Evolutionary conservation across 1,140 invertebrate species (phyloP).

Genomic region (Cotesia chilonis): DNA sequence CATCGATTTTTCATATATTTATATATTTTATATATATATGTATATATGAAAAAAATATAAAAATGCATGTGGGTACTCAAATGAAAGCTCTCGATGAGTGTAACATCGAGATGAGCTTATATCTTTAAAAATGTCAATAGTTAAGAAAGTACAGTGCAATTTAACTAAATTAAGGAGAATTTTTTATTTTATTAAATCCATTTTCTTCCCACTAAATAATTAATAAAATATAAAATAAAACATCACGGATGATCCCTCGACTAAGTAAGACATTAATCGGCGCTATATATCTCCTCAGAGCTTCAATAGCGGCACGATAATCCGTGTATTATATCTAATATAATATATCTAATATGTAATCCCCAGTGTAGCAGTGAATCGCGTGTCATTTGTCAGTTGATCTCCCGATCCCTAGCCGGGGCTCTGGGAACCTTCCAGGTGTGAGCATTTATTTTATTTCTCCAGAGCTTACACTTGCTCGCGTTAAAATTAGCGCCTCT

Average conservation of each 20-base stretch:
- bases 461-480: conserved; percentile 49
- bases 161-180: no score
- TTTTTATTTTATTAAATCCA: no score
- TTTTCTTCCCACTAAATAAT: not conserved
- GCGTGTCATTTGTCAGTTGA: conserved; percentile 67
- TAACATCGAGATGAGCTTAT: no score
- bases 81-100: no score
- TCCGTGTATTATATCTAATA: not conserved
- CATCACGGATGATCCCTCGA: not conserved
- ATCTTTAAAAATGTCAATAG: no score
- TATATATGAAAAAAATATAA: no score
- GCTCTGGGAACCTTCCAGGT: conserved; percentile 62
- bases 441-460: conserved; percentile 40
- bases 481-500: conserved; percentile 59
- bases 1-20: no score
- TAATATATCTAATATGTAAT: not conserved
- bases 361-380: conserved; percentile 52
- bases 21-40: no score
- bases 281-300: conserved; percentile 53
- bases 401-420: conserved; percentile 60
- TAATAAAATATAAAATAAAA: conserved; percentile 11
- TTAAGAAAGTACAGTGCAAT: no score
- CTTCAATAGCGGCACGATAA: conserved; percentile 1
- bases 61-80: no score
- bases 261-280: conserved; percentile 62